A percentile compares a stretch with the other conserved stretches of the same genome.
These are phyloP conservation scores for Zaprionus lachaisei DNA, from an alignment of 1,140 invertebrate species.

Conservation along the genomic window DNA sequence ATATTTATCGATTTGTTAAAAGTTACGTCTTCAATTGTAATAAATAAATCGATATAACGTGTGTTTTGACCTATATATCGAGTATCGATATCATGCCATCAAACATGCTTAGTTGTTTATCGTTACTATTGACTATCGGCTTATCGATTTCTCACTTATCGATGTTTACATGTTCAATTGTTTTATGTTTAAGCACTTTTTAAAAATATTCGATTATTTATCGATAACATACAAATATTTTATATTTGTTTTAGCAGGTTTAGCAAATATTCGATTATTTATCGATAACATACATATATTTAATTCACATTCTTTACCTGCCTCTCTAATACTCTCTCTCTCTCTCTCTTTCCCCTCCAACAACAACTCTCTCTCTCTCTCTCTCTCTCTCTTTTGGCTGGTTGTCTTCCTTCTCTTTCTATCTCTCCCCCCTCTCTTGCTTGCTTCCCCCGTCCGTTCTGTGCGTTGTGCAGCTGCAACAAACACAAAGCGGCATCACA, in stretches of 20 bases:
- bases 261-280: neutral
- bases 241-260: neutral
- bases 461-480: slow-evolving; percentile 61
- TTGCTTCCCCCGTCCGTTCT: neutral
- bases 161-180: neutral
- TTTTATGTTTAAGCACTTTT: neutral
- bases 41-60: too few species aligned
- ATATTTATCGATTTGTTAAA: too few species aligned
- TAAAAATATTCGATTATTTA: neutral
- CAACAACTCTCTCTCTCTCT: neutral
- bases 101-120: neutral
- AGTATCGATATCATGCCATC: too few species aligned
- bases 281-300: neutral
- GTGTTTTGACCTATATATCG: too few species aligned
- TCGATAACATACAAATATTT: neutral
- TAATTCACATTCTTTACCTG: neutral
- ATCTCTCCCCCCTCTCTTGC: neutral
- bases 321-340: neutral
- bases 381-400: neutral
- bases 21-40: too few species aligned
- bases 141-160: slow-evolving; percentile 8
- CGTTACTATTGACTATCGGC: neutral
- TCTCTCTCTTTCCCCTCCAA: neutral
- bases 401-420: neutral
- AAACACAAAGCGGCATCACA: slow-evolving; percentile 84